Evolutionary conservation across 2,113 vertebrate species (phyloP), one percentile per base, ranked within the genome.

Genomic region (Leucosticte australis): DNA sequence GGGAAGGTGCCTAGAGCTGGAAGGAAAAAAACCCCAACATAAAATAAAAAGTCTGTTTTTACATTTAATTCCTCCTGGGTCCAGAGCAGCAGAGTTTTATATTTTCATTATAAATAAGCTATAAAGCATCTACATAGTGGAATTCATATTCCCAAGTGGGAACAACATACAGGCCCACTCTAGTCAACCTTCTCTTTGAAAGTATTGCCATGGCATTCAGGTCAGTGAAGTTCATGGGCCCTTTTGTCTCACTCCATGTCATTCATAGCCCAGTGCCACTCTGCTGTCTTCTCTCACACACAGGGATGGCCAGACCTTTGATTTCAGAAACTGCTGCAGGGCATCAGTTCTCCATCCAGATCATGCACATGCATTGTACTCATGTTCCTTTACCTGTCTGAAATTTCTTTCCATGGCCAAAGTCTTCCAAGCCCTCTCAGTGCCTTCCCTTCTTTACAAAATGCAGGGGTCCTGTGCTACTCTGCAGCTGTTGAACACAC

Each of bases 21-120:
- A 83, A 39, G 37, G 31, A 1, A 14, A 71, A 85, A 77, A 35
- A 1, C 2, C 5, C 49, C 64, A 60, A n/a, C 33, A 63, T 46
- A 73, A 83, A 83, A 81, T 37, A 92, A 31, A 67, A 91, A 86
- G 55, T 75, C 80, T 89, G 83, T 17, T 96, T 95, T 91, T 64
- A 81, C 56, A 78, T 78, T 96, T 87, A 83, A 93, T 84, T 87
- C 80, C 87, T 94, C 31, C 64, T 68, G 69, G 41, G 77, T 79
- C 35, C 41, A 75, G 52, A 91, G 69, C 14, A 94, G 65, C 28
- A 15, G 47, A 23, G 28, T 12, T 92, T 95, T 79, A 14, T 47
- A 71, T 41, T 92, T 89, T 75, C 53, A 82, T 70, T 79, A 71
- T 79, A 82, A 94, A 87, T 50, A 82, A 84, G 39, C 37, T 53